Evolutionary conservation across 2,888 invertebrate species (phyloP), one percentile per base, ranked within the genome.

Genomic region (Chorisops tibialis): DNA sequence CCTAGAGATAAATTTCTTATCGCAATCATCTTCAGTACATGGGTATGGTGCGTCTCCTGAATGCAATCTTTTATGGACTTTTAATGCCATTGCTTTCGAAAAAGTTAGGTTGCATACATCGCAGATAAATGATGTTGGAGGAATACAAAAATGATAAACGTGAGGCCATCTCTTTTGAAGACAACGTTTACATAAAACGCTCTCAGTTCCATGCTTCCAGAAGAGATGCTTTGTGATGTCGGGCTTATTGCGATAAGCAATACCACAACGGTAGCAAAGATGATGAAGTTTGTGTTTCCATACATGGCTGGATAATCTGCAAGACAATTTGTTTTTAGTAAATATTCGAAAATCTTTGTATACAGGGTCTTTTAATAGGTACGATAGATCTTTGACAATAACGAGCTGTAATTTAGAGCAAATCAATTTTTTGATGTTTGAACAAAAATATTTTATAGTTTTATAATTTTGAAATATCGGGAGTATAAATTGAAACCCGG

Each of bases 181-280:
- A 75, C 93, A 93, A 71, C 84, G 87, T 75, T 91, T 91, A 73
- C 93, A 93, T 37, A 87, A 77, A 2, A 90, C 87, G 77, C 92
- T 92, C 73, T 93, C 91, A 2, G 93, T 93, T 19, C 93, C 93
- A 75, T 94, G 93, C 76, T 93, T 94, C 93, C 93, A 93, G 75
- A 92, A 93, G 61, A 93, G 80, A 79, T 94, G 93, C 72, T 91
- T 91, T 14, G 90, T 91, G 63, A 93, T 93, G 72, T 93, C 92
- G 59, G 87, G 87, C 74, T 92, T 92, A 76, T 92, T 93, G 68
- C 91, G 84, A 74, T 93, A 93, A 0, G 93, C 87, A 66, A 93
- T 90, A 35, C 91, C 91, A 75, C 93, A 93, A 21, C 92, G 85
- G 74, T 92, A 93, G 73, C 93, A 93, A 61, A 91, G 79, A 77